phyloP scores from a whole-genome alignment of 2,797 vertebrate species.

The Cryptoprocta ferox region DNA sequence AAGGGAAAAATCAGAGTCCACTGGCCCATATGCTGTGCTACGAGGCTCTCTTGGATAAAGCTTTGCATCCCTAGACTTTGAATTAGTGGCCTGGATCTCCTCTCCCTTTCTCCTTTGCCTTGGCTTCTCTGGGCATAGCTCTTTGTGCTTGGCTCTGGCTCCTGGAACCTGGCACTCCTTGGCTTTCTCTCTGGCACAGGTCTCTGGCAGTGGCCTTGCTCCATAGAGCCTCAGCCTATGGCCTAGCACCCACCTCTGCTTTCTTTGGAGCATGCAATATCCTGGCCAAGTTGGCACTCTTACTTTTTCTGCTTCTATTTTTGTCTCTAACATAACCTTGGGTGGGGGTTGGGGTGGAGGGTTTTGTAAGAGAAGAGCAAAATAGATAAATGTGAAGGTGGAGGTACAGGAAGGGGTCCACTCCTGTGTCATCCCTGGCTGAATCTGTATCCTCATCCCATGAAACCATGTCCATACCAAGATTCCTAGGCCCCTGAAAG shows the following conservation, averaged over 20 bases:
- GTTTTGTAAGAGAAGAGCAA: not conserved
- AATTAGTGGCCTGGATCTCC: not conserved
- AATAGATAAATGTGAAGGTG: not conserved
- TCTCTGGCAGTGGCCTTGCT: not conserved
- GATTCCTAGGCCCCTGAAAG: not conserved
- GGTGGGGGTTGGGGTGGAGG: not conserved
- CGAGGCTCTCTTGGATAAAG: not conserved
- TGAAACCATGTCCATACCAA: not conserved
- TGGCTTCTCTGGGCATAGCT: not conserved
- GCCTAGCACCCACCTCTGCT: not conserved
- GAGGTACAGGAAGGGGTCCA: not conserved
- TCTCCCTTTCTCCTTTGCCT: not conserved
- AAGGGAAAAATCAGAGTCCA: not conserved
- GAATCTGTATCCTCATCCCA: not conserved
- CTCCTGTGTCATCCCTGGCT: too few relatives aligned
- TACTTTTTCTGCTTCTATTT: conserved; percentile 43
- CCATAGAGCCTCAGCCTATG: not conserved
- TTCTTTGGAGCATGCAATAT: not conserved
- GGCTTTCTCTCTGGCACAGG: not conserved
- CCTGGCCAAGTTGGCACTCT: not conserved
- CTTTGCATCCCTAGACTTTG: not conserved
- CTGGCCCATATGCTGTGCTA: not conserved
- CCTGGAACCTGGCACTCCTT: not conserved
- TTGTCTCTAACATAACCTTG: conserved; percentile 26
- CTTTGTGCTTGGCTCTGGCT: not conserved